Base-by-base conservation (phyloP, 2,797 vertebrate species). In the Bryconaethiops microstoma region DNA sequence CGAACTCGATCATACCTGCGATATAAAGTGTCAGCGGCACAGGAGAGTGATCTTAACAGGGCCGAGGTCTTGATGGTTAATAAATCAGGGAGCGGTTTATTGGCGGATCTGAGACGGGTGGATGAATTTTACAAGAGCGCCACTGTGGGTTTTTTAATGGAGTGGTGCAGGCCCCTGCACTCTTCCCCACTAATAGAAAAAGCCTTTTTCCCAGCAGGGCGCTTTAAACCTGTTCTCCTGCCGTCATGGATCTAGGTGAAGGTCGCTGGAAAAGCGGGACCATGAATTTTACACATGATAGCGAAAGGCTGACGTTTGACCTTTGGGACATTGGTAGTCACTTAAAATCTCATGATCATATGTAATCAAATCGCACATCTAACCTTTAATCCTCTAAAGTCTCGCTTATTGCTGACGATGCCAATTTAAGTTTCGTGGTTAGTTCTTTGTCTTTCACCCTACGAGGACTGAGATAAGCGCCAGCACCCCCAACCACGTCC, bases 31-130 rank as follows among this genome's bases (percentile, higher is more conserved):
- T 57, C 42, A 70, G 74, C 73, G 74, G 73, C 75, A 59, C 74
- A 67, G 62, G 60, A 73, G 80, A 73, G 62, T 2, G 75, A 39
- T 78, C 75, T 77, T 82, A 82, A 82, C 75, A 50, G 48, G 72
- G 52, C 52, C 57, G 63, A 85, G 65, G 62, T 78, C 81, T 85
- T 59, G 79, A 84, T 19, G 35, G 77, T 78, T 77, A 79, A 85
- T 90, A 83, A 88, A 88, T 87, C 67, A 84, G 79, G 29, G 64
- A 76, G 60, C 76, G 83, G 82, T 88, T 90, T 87, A 88, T 84
- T 71, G 60, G 45, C 64, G 65, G 62, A 76, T 83, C 80, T 87
- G 63, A 85, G 77, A 83, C 70, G 59, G 70, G 82, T 85, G 84
- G 85, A 83, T 85, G 25, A 78, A 76, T 89, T 88, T 86, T 77